Evolutionary conservation across 2,888 invertebrate genomes (phyloP), one percentile per base, ranked within the genome.

Genomic region (Agrochola lota): DNA sequence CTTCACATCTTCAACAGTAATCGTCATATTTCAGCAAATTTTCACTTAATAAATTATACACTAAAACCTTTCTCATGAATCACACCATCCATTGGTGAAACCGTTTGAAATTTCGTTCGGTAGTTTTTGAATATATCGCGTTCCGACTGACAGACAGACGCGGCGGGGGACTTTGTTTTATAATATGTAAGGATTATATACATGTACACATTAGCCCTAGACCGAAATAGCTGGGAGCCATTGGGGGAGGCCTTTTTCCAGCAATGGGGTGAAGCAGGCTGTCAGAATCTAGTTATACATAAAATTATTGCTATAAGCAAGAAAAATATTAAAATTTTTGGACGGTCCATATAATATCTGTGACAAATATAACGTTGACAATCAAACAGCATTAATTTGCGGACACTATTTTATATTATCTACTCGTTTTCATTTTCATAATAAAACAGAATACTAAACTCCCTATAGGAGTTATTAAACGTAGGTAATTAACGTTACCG

Each of bases 401-500:
- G 15, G 52, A n/a, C 5, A 23, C 8, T 23, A 12, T 63, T 77
- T 77, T 0, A 9, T 23, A 52, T 17, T 30, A 15, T 3, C 11
- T 5, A 57, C 67, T 12, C 26, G 30, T 30, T 17, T 23, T 35
- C 11, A 46, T 15, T 43, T 17, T 46, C 4, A 69, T n/a, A 35
- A 66, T n/a, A 26, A 17, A n/a, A 15, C 12, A 12, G 46, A 68
- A n/a, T n/a, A 68, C n/a, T 43, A 3, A 17, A 43, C 60, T 30
- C 30, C 17, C 30, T 30, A 43, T 15, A 12, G 35, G 35, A 35
- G 9, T 43, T 20, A 71, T 63, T 26, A 59, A 40, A 40, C 35
- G 23, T n/a, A 40, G 40, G 15, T 35, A 49, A 78, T 78, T 40
- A 49, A 59, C 49, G n/a, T 23, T n/a, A 49, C 46, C 7, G 26